A percentile compares a stretch with the other conserved stretches of the same genome.
Conservation (phyloP, 2,888 invertebrate genomes). For the Nomada hirtipes region DNA sequence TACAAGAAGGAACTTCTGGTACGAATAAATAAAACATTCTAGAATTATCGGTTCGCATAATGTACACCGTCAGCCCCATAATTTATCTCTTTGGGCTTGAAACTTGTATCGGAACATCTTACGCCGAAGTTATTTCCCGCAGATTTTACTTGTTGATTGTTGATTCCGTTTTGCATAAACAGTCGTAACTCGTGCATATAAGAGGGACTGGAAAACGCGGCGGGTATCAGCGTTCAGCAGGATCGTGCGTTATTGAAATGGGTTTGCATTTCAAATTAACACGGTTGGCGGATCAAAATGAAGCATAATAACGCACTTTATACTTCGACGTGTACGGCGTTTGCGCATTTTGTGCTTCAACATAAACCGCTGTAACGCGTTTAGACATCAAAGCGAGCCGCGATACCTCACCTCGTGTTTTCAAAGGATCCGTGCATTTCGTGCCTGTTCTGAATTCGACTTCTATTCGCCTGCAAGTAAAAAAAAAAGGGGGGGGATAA, state of each 20-base stretch:
- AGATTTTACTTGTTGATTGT: constrained; percentile 11
- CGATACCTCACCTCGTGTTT: constrained; percentile 28
- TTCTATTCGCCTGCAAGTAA: constrained; percentile 25
- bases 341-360: constrained; percentile 40
- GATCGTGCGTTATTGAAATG: constrained; percentile 36
- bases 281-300: constrained; percentile 54
- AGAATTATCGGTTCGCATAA: background rate
- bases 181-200: background rate
- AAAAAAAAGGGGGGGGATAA: constrained; percentile 1
- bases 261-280: constrained; percentile 58
- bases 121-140: background rate
- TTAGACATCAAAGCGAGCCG: constrained; percentile 52
- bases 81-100: background rate
- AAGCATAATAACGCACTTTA: constrained; percentile 54
- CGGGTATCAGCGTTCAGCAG: background rate
- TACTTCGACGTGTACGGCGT: constrained; percentile 45
- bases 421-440: constrained; percentile 30
- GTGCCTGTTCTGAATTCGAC: constrained; percentile 27
- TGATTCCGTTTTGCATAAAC: constrained; percentile 24
- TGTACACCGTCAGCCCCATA: background rate
- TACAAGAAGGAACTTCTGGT: too few relatives aligned
- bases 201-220: background rate
- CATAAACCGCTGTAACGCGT: constrained; percentile 46
- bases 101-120: background rate
- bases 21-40: too few relatives aligned